phyloP scores from a whole-genome alignment of 1,140 invertebrate genomes.

The Gryon sp. region DNA sequence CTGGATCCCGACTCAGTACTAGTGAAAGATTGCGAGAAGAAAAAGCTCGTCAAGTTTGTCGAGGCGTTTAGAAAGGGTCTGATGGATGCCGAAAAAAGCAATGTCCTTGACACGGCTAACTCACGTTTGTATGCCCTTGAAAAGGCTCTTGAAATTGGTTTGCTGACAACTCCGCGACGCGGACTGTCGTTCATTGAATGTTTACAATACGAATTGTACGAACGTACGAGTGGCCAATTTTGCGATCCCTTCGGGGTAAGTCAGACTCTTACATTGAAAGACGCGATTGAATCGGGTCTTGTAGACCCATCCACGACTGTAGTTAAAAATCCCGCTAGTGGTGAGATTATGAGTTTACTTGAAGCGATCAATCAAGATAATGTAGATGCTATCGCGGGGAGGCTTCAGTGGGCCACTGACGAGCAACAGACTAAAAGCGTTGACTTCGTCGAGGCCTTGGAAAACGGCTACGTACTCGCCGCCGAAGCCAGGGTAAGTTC shows the following conservation, averaged over 20 bases:
- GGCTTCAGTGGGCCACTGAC: conserved; percentile 81
- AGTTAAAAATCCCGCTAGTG: conserved; percentile 88
- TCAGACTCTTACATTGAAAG: conserved; percentile 84
- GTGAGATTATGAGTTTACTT: conserved; percentile 86
- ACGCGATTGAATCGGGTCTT: conserved; percentile 88
- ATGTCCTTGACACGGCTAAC: conserved; percentile 89
- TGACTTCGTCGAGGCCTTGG: conserved; percentile 92
- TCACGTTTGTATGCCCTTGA: conserved; percentile 88
- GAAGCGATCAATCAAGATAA: conserved; percentile 88
- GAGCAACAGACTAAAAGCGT: conserved; percentile 83
- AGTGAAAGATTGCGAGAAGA: conserved; percentile 91
- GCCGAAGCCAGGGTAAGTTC: conserved; percentile 95
- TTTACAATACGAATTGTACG: conserved; percentile 90
- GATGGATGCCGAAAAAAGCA: conserved; percentile 92
- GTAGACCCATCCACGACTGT: conserved; percentile 92
- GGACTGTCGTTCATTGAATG: conserved; percentile 90
- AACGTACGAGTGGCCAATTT: conserved; percentile 88
- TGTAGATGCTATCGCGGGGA: conserved; percentile 87
- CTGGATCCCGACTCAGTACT: conserved; percentile 93
- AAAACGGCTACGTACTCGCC: conserved; percentile 91
- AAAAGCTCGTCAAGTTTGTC: conserved; percentile 89
- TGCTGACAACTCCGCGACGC: conserved; percentile 87
- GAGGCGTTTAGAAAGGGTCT: conserved; percentile 92
- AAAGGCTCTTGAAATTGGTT: conserved; percentile 86
- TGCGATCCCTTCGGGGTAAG: conserved; percentile 88